Conservation (phyloP, 2,113 vertebrate genomes). For the Toxotes jaculatrix region DNA sequence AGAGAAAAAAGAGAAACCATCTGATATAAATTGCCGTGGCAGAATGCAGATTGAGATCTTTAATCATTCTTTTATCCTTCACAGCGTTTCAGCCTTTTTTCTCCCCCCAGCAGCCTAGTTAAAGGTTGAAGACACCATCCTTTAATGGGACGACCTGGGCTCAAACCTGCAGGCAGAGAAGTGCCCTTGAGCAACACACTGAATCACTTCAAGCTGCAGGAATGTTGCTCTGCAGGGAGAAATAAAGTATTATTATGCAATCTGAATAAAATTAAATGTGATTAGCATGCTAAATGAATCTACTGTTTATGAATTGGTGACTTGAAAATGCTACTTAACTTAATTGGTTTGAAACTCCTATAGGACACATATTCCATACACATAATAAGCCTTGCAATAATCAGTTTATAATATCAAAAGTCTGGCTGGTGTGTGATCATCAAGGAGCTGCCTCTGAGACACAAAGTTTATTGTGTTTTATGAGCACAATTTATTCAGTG, state of each 20-base stretch:
- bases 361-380: slow-evolving; percentile 21
- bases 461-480: background rate
- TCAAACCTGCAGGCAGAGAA: slow-evolving; percentile 22
- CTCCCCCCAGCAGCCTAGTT: slow-evolving; percentile 15
- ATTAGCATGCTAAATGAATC: slow-evolving; percentile 52
- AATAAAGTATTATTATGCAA: slow-evolving; percentile 41
- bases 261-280: slow-evolving; percentile 42
- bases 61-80: slow-evolving; percentile 55
- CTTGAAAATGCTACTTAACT: slow-evolving; percentile 48
- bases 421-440: slow-evolving; percentile 15
- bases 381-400: slow-evolving; percentile 24
- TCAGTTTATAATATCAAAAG: slow-evolving; percentile 17
- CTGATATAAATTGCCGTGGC: slow-evolving; percentile 55
- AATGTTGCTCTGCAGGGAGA: slow-evolving; percentile 24
- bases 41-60: slow-evolving; percentile 65
- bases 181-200: slow-evolving; percentile 42
- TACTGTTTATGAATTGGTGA: slow-evolving; percentile 47
- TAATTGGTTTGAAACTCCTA: slow-evolving; percentile 53
- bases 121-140: slow-evolving; percentile 42
- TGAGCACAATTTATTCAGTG: slow-evolving; percentile 6
- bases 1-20: slow-evolving; percentile 36
- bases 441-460: background rate
- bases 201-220: slow-evolving; percentile 1
- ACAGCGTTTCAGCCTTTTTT: background rate
- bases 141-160: slow-evolving; percentile 2